Evolutionary conservation across 2,113 vertebrate species (phyloP).

Genomic region (Penelope pileata): DNA sequence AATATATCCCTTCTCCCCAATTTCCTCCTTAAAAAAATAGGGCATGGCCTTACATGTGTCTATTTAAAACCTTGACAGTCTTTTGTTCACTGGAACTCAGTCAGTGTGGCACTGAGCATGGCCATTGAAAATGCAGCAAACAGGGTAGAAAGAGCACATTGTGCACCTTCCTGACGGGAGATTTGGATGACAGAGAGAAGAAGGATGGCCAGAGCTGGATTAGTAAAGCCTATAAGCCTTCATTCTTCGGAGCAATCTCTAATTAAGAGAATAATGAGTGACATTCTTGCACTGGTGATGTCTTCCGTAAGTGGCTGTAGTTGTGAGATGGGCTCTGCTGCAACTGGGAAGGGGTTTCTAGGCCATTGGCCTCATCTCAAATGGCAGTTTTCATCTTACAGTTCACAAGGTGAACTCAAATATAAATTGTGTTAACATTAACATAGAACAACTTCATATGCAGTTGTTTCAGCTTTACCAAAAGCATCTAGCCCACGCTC

Average conservation of each 20-base stretch:
- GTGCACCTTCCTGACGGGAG: neutral
- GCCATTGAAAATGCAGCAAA: neutral
- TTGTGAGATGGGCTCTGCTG: neutral
- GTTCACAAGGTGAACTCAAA: neutral
- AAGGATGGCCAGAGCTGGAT: neutral
- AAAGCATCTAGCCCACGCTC: rapidly evolving
- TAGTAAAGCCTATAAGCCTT: neutral
- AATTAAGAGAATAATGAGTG: conserved; percentile 40
- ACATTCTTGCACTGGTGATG: neutral
- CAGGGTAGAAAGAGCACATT: neutral
- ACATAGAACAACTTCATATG: neutral
- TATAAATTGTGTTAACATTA: neutral
- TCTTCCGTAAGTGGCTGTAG: neutral
- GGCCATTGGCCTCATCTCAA: neutral
- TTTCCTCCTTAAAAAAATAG: neutral
- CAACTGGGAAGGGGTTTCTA: neutral
- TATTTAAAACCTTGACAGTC: neutral
- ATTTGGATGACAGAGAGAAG: neutral
- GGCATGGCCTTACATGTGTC: neutral
- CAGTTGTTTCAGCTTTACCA: neutral
- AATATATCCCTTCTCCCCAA: neutral
- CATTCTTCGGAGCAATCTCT: neutral
- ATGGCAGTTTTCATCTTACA: neutral
- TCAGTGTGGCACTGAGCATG: rapidly evolving
- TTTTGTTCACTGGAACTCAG: neutral